Percentiles rank a stretch among this genome's conserved stretches.
Evolutionary conservation across 2,888 invertebrate genomes (phyloP).

Genomic region (Nemotelus pantherinus): DNA sequence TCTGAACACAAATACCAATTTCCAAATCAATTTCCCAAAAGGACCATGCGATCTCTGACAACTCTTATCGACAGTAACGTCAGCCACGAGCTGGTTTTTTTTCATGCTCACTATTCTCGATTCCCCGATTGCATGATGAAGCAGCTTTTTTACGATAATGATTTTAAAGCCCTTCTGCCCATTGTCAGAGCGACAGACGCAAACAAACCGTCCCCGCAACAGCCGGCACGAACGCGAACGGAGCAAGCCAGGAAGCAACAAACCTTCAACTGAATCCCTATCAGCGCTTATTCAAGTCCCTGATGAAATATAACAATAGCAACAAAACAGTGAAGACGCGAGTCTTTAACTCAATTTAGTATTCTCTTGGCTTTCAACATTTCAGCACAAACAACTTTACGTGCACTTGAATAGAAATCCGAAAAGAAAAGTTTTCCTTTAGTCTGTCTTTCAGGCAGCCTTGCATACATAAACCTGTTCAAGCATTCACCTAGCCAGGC

Average conservation of each 20-base stretch:
- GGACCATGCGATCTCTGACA: not conserved
- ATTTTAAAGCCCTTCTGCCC: slow-evolving; percentile 43
- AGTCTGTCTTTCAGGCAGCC: slow-evolving; percentile 10
- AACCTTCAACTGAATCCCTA: not conserved
- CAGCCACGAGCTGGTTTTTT: slow-evolving; percentile 15
- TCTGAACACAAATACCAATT: too few relatives aligned
- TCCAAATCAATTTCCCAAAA: not conserved
- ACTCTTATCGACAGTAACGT: not conserved
- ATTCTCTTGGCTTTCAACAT: slow-evolving; percentile 39
- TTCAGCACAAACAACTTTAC: slow-evolving; percentile 45
- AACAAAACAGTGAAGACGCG: slow-evolving; percentile 17
- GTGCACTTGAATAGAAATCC: slow-evolving; percentile 46
- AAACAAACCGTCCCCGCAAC: not conserved
- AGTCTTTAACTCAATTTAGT: slow-evolving; percentile 45
- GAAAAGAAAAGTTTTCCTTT: slow-evolving; percentile 43
- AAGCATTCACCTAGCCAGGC: slow-evolving; percentile 18
- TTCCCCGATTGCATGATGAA: slow-evolving; percentile 41
- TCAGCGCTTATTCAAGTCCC: not conserved
- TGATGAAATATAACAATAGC: slow-evolving; percentile 11
- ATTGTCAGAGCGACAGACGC: not conserved
- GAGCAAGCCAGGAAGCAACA: not conserved
- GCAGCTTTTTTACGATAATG: slow-evolving; percentile 44
- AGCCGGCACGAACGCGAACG: not conserved
- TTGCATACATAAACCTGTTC: slow-evolving; percentile 28
- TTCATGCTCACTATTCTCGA: slow-evolving; percentile 38